phyloP scores from a whole-genome alignment of 2,797 vertebrate genomes.

The Echeneis naucrates region DNA sequence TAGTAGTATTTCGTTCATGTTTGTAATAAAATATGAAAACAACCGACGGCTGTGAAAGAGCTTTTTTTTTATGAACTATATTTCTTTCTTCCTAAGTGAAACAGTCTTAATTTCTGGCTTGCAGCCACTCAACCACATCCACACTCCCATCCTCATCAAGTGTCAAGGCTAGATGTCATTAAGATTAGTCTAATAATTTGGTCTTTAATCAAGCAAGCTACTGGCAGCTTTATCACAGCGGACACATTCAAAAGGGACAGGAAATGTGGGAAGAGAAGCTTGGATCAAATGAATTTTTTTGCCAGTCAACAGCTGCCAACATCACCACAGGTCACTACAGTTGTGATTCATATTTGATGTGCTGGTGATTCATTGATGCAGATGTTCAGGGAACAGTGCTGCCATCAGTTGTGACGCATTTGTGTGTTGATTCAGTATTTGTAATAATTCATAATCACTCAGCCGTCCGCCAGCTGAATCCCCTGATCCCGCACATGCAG shows the following conservation, averaged over 20 bases:
- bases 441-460: slow-evolving; percentile 23
- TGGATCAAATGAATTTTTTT: slow-evolving; percentile 13
- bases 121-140: slow-evolving; percentile 12
- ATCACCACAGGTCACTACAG: not conserved
- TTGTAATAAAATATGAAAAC: slow-evolving; percentile 70
- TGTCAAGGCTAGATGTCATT: slow-evolving; percentile 16
- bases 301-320: not conserved
- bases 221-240: slow-evolving; percentile 29
- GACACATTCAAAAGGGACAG: not conserved
- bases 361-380: not conserved
- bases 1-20: slow-evolving; percentile 32
- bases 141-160: not conserved
- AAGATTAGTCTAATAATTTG: not conserved
- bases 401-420: not conserved
- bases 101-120: slow-evolving; percentile 9
- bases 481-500: slow-evolving; percentile 31
- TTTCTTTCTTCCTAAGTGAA: slow-evolving; percentile 48
- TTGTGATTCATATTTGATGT: not conserved
- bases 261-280: slow-evolving; percentile 29
- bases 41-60: slow-evolving; percentile 11
- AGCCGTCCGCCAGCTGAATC: slow-evolving; percentile 23
- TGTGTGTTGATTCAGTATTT: not conserved
- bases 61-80: not conserved
- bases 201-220: not conserved
- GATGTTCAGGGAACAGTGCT: not conserved